These are phyloP conservation scores for Diadema setosum DNA, from an alignment of 35 echinoderm and acorn worm genomes.

Conservation along the genomic window DNA sequence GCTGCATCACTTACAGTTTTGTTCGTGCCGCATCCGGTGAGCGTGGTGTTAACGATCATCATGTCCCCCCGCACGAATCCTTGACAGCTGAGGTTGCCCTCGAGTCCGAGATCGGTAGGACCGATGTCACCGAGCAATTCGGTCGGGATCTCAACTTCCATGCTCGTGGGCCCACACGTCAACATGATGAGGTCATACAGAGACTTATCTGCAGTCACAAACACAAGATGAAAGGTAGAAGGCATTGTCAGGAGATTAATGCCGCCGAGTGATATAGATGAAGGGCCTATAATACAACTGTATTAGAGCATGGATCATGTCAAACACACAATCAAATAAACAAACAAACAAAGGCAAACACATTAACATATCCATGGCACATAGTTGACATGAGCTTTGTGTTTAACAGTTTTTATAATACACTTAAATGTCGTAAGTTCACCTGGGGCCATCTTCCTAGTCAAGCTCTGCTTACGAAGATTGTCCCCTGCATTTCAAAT, in stretches of 20 bases:
- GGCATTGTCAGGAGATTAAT: neutral
- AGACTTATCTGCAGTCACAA: neutral
- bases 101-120: neutral
- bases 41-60: neutral
- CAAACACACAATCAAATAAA: too few relatives aligned
- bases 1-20: conserved; percentile 25
- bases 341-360: too few relatives aligned
- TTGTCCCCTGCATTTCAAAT: too few relatives aligned
- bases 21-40: neutral
- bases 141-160: neutral
- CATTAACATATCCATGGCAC: too few relatives aligned
- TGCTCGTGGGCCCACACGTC: neutral
- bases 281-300: too few relatives aligned
- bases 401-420: too few relatives aligned
- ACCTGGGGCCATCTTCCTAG: too few relatives aligned
- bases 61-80: neutral
- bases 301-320: too few relatives aligned
- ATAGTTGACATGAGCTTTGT: too few relatives aligned
- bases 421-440: too few relatives aligned
- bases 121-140: neutral
- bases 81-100: neutral
- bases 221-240: neutral
- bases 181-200: neutral
- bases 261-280: neutral
- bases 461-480: too few relatives aligned